These are phyloP conservation scores for Lasioglossum albipes DNA, from an alignment of 1,140 invertebrate species.

Conservation along the genomic window DNA sequence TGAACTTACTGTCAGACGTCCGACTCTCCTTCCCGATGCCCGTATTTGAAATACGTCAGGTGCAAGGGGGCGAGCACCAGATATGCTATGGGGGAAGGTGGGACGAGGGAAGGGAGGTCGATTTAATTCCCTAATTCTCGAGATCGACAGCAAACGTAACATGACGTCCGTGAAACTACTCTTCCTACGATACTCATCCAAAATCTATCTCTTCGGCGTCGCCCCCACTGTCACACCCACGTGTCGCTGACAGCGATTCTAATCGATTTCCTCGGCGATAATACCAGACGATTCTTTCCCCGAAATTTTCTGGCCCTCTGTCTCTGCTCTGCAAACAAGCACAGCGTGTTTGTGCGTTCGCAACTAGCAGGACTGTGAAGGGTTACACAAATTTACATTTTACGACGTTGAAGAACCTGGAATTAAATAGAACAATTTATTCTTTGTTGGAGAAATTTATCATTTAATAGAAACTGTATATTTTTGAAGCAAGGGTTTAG, in stretches of 20 bases:
- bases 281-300: neutral
- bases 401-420: too few species aligned
- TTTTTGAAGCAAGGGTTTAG: too few species aligned
- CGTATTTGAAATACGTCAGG: slow-evolving; percentile 66
- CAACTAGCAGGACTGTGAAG: too few species aligned
- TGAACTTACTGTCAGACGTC: slow-evolving; percentile 52
- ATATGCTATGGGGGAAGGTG: neutral
- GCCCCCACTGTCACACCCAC: slow-evolving; percentile 8
- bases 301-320: neutral
- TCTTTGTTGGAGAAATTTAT: too few species aligned
- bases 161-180: slow-evolving; percentile 33
- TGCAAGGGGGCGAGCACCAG: slow-evolving; percentile 42
- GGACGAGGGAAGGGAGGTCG: slow-evolving; percentile 38
- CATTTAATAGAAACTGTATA: too few species aligned
- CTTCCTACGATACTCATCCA: slow-evolving; percentile 5
- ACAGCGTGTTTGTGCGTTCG: too few species aligned
- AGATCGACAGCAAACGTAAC: slow-evolving; percentile 50
- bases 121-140: slow-evolving; percentile 63
- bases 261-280: slow-evolving; percentile 29
- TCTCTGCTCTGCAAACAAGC: too few species aligned
- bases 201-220: slow-evolving; percentile 14
- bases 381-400: too few species aligned
- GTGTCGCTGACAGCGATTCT: slow-evolving; percentile 51
- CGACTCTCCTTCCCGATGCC: slow-evolving; percentile 33
- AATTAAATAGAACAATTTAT: too few species aligned